Base-by-base conservation (phyloP, 1,140 invertebrate genomes). In the Bactericera cockerelli region DNA sequence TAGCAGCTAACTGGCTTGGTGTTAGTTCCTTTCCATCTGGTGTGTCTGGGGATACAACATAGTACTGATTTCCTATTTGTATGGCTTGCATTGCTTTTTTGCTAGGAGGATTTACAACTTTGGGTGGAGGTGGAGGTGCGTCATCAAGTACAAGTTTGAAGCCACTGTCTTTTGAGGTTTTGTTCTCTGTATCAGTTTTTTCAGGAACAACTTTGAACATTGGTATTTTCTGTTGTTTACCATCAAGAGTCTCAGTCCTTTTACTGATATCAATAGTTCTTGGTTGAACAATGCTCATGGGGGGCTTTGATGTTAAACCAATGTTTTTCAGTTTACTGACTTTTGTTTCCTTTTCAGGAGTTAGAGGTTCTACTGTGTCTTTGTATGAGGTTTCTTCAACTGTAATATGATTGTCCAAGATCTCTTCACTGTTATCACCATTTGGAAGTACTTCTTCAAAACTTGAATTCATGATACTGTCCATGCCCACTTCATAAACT, bases 181-280 rank as follows among this genome's bases (percentile, higher is more conserved):
- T 31, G 28, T 31, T 31, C 4, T 31, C 28, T 6, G 42, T 16
- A 16, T 19, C 19, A 4, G 19, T 6, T 49, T 49, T 49, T 16
- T 22, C 42, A 6, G n/a, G n/a, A 49, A 49, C 42, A 49, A 49
- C 42, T 49, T 49, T 49, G 22, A 49, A 49, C 42, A 49, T 49
- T 4, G 42, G 42, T 10, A 22, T 16, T n/a, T 16, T 49, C 19
- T 49, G n/a, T 8, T 49, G 8, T 6, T 49, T 16, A 8, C 22
- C 42, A 49, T 16, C 42, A 49, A n/a, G n/a, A 49, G 6, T 49
- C 19, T 49, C 42, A 31, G 13, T 31, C 19, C 22, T 49, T 22
- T 49, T 49, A n/a, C 42, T 49, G 6, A 49, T 49, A 49, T 49
- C 42, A 49, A 49, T 22, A 49, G 42, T 49, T 49, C 19, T 49